Evolutionary conservation across 2,888 invertebrate species (phyloP).

Genomic region (Himalopsyche anomala): DNA sequence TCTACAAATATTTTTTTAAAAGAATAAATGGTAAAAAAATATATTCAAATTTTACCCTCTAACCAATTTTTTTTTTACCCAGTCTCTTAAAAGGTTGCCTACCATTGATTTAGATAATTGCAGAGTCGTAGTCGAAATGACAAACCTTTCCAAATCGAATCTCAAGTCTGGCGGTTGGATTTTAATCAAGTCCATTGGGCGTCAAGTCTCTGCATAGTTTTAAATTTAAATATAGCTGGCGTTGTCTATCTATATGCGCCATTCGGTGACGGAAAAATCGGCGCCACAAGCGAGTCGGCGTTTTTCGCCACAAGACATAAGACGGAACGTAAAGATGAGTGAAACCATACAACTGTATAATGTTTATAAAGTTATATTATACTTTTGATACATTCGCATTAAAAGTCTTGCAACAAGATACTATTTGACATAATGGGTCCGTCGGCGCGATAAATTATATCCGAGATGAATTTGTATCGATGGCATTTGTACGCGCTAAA

Average conservation of each 20-base stretch:
- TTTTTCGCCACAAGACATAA: not conserved
- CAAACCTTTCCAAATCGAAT: conserved; percentile 11
- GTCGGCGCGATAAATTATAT: too few species aligned
- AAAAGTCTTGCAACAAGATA: not conserved
- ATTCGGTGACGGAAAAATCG: conserved; percentile 27
- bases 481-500: too few species aligned
- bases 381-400: not conserved
- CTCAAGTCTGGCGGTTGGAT: not conserved
- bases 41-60: too few species aligned
- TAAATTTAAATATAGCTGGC: conserved; percentile 27
- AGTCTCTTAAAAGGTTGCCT: too few species aligned
- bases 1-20: too few species aligned
- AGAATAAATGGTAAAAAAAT: too few species aligned
- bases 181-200: not conserved
- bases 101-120: conserved; percentile 2
- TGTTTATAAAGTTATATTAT: not conserved
- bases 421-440: too few species aligned
- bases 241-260: not conserved
- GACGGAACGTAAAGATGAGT: too few species aligned
- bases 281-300: not conserved
- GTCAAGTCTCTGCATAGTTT: conserved; percentile 22
- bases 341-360: too few species aligned
- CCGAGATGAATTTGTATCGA: too few species aligned
- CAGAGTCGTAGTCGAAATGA: not conserved
- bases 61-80: too few species aligned